Conservation (phyloP, 2,113 vertebrate species). For the Mobula hypostoma region DNA sequence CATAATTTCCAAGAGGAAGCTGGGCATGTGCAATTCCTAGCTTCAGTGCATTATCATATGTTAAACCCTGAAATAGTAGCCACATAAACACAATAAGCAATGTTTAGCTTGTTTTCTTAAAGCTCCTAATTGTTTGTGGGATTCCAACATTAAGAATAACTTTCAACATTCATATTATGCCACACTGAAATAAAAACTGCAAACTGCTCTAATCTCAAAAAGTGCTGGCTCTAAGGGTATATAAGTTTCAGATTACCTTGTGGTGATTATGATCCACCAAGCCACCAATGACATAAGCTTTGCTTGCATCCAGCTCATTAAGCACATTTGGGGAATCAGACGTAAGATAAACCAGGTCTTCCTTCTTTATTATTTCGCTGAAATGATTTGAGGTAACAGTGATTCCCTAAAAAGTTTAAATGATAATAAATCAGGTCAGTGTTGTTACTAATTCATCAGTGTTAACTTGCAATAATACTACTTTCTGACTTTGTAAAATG, state of each 20-base stretch:
- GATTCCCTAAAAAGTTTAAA: constrained; percentile 71
- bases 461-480: background rate
- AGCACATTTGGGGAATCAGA: constrained; percentile 89
- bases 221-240: background rate
- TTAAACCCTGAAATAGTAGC: constrained; percentile 68
- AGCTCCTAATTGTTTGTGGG: background rate
- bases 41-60: constrained; percentile 72
- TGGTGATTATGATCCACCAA: constrained; percentile 97
- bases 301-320: constrained; percentile 75
- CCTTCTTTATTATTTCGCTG: constrained; percentile 70
- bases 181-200: background rate
- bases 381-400: constrained; percentile 75
- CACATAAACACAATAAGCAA: background rate
- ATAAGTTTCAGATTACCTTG: constrained; percentile 65
- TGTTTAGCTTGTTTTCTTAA: background rate
- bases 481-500: background rate
- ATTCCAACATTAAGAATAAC: background rate
- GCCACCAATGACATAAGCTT: constrained; percentile 91
- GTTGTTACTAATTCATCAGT: background rate
- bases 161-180: background rate
- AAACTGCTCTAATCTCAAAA: background rate
- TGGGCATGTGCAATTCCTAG: constrained; percentile 82
- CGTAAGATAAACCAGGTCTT: constrained; percentile 86
- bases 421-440: background rate
- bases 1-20: constrained; percentile 83